These are phyloP conservation scores for Thermophis baileyi DNA, from an alignment of 2,113 vertebrate species.

Conservation along the genomic window DNA sequence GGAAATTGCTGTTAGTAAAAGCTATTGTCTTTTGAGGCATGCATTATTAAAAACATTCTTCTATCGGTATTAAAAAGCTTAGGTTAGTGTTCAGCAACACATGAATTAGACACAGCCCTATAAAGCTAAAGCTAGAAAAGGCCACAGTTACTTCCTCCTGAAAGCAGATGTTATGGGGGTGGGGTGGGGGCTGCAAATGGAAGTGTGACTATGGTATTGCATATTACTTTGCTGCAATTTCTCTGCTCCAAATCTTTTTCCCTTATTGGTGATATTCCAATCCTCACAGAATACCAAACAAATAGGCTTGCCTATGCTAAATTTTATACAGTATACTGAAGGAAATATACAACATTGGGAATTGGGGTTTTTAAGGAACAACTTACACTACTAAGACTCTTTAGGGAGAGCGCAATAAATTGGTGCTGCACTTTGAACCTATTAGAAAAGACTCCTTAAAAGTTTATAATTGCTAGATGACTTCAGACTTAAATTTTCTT, in stretches of 20 bases:
- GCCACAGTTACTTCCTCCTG: neutral
- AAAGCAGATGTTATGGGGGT: neutral
- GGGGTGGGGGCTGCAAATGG: neutral
- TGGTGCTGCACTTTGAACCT: neutral
- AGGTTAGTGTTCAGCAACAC: neutral
- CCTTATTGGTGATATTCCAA: neutral
- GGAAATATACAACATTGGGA: neutral
- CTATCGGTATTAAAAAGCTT: constrained; percentile 4
- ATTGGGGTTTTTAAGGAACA: neutral
- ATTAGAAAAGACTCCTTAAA: neutral
- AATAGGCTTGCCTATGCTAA: neutral
- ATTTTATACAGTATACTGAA: neutral
- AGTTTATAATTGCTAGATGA: neutral
- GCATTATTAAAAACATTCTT: neutral
- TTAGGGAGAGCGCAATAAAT: neutral
- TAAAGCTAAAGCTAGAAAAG: neutral
- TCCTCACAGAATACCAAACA: neutral
- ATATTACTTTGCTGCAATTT: neutral
- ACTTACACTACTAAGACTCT: neutral
- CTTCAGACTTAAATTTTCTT: neutral
- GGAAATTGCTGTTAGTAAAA: neutral
- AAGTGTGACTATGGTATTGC: neutral
- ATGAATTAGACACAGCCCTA: neutral
- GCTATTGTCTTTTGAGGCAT: neutral
- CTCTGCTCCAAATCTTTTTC: neutral